A percentile compares a stretch with the other conserved stretches of the same genome.
phyloP scores from a whole-genome alignment of 1,140 invertebrate genomes.

The Zophobas morio region DNA sequence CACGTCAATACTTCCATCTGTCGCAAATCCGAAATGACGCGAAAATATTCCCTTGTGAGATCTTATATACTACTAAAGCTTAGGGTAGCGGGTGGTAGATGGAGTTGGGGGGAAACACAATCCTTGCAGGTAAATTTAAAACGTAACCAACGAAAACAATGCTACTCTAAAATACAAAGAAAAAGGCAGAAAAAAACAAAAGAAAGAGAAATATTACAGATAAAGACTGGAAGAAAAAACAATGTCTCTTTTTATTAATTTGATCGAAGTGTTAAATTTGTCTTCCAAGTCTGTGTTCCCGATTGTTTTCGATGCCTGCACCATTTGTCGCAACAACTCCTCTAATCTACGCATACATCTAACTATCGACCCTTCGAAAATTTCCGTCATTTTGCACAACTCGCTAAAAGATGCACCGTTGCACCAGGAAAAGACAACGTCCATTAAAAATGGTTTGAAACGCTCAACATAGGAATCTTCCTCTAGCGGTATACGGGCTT shows the following conservation, averaged over 20 bases:
- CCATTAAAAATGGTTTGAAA: slow-evolving; percentile 97
- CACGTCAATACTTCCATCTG: no score
- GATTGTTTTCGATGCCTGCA: slow-evolving; percentile 96
- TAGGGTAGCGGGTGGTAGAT: no score
- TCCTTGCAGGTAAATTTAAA: background rate
- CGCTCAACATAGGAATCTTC: slow-evolving; percentile 93
- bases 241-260: slow-evolving; percentile 96
- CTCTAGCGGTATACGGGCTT: slow-evolving; percentile 92
- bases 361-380: slow-evolving; percentile 99
- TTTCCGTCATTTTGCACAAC: slow-evolving; percentile 97
- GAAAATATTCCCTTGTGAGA: no score
- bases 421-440: slow-evolving; percentile 97
- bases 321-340: slow-evolving; percentile 95
- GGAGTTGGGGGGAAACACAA: no score
- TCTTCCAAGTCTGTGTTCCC: slow-evolving; percentile 96
- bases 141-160: background rate
- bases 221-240: slow-evolving; percentile 99
- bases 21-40: no score
- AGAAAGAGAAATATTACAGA: slow-evolving; percentile 75
- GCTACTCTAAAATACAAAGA: background rate
- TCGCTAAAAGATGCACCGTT: slow-evolving; percentile 93
- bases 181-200: slow-evolving; percentile 2
- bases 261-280: slow-evolving; percentile 96
- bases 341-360: slow-evolving; percentile 96
- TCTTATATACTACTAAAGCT: no score